phyloP scores from a whole-genome alignment of 1,140 invertebrate genomes.

The Caenorhabditis tropicalis region DNA sequence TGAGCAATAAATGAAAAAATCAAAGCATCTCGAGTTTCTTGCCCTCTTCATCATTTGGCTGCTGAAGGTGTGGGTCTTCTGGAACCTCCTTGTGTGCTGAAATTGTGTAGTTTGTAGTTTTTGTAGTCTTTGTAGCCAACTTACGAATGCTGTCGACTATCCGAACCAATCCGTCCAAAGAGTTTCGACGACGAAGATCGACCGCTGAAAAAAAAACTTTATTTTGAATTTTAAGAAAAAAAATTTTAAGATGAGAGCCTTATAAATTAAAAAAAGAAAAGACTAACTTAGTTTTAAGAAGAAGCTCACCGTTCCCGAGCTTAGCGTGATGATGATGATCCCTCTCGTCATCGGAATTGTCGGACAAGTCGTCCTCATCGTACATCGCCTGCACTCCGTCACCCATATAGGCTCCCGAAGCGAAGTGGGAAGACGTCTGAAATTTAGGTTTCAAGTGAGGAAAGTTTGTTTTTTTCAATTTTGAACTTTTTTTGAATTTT shows the following conservation, averaged over 20 bases:
- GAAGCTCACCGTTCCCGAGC: conserved; percentile 33
- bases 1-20: too few relatives aligned
- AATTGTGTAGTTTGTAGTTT: too few relatives aligned
- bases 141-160: conserved; percentile 44
- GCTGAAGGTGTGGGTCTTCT: too few relatives aligned
- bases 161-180: conserved; percentile 30
- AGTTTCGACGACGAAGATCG: conserved; percentile 29
- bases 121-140: too few relatives aligned
- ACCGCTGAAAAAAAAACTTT: conserved; percentile 5
- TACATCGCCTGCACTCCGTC: background rate
- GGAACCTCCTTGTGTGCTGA: too few relatives aligned
- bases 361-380: conserved; percentile 52
- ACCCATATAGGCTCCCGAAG: background rate
- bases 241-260: background rate
- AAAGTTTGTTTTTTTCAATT: conserved; percentile 20
- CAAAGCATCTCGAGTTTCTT: too few relatives aligned
- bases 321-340: conserved; percentile 33
- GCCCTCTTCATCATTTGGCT: too few relatives aligned
- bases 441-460: too few relatives aligned
- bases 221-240: background rate
- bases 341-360: conserved; percentile 35
- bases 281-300: conserved; percentile 46
- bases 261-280: background rate
- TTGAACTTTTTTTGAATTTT: background rate
- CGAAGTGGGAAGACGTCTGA: conserved; percentile 13